These are phyloP conservation scores for Cyphomyrus discorhynchus DNA, from an alignment of 2,113 vertebrate species.

Conservation along the genomic window DNA sequence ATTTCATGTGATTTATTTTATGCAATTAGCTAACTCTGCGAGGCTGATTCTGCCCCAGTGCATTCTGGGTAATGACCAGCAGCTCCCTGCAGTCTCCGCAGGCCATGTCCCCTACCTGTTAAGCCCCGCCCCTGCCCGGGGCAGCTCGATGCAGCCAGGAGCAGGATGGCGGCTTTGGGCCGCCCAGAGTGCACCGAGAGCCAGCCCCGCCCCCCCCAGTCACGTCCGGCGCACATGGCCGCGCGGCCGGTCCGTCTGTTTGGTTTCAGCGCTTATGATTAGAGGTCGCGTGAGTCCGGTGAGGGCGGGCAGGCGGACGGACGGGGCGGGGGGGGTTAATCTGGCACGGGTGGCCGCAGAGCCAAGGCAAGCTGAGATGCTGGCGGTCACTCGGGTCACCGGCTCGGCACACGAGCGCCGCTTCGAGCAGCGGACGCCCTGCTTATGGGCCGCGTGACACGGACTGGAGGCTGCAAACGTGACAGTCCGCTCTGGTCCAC, in stretches of 20 bases:
- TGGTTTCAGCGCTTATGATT: not conserved
- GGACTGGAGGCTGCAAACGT: not conserved
- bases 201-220: not conserved
- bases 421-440: not conserved
- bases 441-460: not conserved
- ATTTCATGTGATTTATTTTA: not conserved
- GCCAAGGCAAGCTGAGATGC: not conserved
- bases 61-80: conserved; percentile 18
- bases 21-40: not conserved
- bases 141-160: not conserved
- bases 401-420: not conserved
- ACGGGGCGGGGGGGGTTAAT: not conserved
- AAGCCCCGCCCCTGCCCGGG: not conserved
- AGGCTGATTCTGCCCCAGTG: conserved; percentile 8
- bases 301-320: not conserved
- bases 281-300: conserved; percentile 1
- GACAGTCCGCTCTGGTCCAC: not conserved
- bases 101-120: not conserved
- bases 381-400: not conserved
- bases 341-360: not conserved
- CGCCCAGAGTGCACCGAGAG: not conserved
- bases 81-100: not conserved
- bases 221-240: not conserved
- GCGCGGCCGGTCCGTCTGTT: not conserved
- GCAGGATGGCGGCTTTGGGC: not conserved